phyloP scores from a whole-genome alignment of 2,888 invertebrate genomes.

The Arctia plantaginis region DNA sequence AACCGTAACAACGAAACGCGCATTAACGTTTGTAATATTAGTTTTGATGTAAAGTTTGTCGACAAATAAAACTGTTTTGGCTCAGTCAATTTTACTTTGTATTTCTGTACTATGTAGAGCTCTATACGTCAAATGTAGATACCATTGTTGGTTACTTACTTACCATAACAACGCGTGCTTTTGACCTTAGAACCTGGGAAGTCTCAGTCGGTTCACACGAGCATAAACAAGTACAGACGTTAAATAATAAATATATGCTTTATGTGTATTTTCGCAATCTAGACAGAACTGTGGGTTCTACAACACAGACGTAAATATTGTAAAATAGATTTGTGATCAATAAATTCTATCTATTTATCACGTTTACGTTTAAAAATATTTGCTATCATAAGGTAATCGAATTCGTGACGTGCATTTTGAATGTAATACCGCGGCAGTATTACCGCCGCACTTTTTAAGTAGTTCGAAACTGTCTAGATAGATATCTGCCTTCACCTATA shows the following conservation, averaged over 20 bases:
- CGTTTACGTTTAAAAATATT: too few species aligned
- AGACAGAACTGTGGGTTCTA: background rate
- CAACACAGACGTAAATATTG: background rate
- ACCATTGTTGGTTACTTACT: background rate
- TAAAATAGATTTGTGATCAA: too few species aligned
- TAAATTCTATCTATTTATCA: too few species aligned
- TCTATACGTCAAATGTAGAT: background rate
- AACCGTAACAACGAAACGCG: background rate
- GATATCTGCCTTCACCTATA: too few species aligned
- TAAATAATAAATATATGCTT: background rate
- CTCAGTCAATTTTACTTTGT: background rate
- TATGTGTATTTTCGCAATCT: background rate
- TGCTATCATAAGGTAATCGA: too few species aligned
- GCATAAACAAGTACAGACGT: background rate
- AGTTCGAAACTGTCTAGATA: too few species aligned
- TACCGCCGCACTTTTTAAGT: too few species aligned
- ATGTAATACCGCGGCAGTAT: too few species aligned
- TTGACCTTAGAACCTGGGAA: background rate
- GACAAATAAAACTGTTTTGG: slow-evolving; percentile 1
- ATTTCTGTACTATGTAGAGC: background rate
- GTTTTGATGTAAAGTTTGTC: background rate
- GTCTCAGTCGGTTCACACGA: background rate
- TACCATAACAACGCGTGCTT: background rate
- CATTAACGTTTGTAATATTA: too few species aligned
- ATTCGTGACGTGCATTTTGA: too few species aligned